Evolutionary conservation across 2,113 vertebrate genomes (phyloP).

Genomic region (Indicator indicator): DNA sequence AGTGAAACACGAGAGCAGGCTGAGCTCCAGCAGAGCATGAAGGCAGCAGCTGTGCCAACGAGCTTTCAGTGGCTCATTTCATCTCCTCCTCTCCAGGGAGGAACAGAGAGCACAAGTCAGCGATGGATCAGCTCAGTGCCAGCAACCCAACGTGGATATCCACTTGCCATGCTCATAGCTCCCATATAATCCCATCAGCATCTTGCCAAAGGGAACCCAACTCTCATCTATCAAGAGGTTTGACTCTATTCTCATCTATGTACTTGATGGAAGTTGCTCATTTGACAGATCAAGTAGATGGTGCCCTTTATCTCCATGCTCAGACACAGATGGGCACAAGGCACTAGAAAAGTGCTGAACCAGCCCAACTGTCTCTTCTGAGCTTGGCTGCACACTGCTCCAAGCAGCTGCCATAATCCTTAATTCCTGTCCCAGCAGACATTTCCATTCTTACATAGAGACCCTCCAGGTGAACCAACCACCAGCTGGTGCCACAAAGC

Average conservation of each 20-base stretch:
- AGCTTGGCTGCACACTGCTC: not conserved
- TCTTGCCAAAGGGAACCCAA: not conserved
- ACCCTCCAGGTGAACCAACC: not conserved
- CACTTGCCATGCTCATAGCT: not conserved
- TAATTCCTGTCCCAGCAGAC: not conserved
- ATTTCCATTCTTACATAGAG: not conserved
- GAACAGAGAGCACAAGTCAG: not conserved
- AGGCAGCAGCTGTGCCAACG: conserved; percentile 4
- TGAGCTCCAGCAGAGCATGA: not conserved
- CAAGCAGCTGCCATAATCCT: fast-evolving
- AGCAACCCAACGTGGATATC: not conserved
- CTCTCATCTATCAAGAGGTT: not conserved
- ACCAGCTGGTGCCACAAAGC: not conserved
- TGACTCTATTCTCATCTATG: not conserved
- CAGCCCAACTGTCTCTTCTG: not conserved
- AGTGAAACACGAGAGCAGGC: not conserved
- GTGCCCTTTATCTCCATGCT: not conserved
- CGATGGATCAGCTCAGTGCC: not conserved
- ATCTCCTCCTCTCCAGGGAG: not conserved
- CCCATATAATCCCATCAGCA: not conserved
- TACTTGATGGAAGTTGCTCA: not conserved
- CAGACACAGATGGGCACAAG: fast-evolving
- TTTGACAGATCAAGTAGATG: not conserved
- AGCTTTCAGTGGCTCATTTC: not conserved
- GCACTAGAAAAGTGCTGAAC: not conserved